A percentile compares a stretch with the other conserved stretches of the same genome.
Evolutionary conservation across 2,113 vertebrate genomes (phyloP).

Genomic region (Heloderma charlesbogerti): DNA sequence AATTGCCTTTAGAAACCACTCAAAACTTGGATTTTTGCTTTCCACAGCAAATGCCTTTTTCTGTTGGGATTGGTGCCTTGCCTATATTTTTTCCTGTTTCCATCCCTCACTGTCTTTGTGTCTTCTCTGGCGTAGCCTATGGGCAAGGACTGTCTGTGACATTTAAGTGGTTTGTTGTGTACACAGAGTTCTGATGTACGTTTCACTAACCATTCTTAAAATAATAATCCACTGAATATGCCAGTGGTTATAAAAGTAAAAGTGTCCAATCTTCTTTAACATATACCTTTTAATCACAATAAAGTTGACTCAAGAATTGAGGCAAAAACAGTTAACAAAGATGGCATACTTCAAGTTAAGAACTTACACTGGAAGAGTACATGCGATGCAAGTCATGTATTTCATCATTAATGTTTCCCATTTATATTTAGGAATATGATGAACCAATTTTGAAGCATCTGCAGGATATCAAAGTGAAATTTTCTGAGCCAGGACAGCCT

Average conservation of each 20-base stretch:
- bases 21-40: neutral
- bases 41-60: neutral
- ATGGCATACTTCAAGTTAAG: neutral
- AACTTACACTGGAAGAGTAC: neutral
- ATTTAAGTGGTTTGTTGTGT: neutral
- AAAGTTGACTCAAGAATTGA: neutral
- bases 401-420: neutral
- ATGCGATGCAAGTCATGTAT: neutral
- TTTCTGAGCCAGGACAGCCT: slow-evolving; percentile 93
- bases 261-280: neutral
- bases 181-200: neutral
- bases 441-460: slow-evolving; percentile 96
- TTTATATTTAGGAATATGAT: slow-evolving; percentile 87
- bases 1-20: neutral
- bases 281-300: neutral
- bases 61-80: neutral
- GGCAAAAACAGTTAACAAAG: neutral
- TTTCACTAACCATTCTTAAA: neutral
- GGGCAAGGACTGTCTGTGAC: neutral
- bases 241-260: neutral
- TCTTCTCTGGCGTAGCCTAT: neutral
- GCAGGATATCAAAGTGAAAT: slow-evolving; percentile 96
- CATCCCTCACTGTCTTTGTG: neutral
- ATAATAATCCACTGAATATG: neutral
- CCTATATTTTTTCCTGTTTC: neutral